phyloP scores from a whole-genome alignment of 2,888 invertebrate species.

The Notodonta ziczac region DNA sequence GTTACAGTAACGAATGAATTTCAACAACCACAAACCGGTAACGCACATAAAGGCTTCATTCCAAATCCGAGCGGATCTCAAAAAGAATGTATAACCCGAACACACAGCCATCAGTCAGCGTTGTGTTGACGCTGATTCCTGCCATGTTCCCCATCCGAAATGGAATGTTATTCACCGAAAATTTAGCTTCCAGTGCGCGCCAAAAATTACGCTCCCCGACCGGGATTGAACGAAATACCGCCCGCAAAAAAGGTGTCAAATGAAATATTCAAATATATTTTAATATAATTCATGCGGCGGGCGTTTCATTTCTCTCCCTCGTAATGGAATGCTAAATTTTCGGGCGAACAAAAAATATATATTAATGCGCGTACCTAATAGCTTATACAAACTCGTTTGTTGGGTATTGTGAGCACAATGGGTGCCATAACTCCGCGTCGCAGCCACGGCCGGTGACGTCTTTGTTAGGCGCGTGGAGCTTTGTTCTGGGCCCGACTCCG shows the following conservation, averaged over 20 bases:
- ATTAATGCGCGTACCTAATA: constrained; percentile 85
- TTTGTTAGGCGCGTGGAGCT: constrained; percentile 80
- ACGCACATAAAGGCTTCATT: constrained; percentile 45
- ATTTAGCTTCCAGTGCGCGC: constrained; percentile 77
- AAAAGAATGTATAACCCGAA: constrained; percentile 73
- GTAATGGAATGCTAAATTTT: constrained; percentile 85
- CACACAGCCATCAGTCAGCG: constrained; percentile 75
- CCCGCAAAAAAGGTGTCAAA: constrained; percentile 84
- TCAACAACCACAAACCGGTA: constrained; percentile 19
- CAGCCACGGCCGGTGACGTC: constrained; percentile 83
- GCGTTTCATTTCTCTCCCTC: constrained; percentile 85
- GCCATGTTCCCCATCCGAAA: constrained; percentile 78
- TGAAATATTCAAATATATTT: constrained; percentile 86
- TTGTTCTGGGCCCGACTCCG: constrained; percentile 76
- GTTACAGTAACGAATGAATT: constrained; percentile 23
- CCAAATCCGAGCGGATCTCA: constrained; percentile 64
- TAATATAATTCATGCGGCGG: constrained; percentile 85
- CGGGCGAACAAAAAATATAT: constrained; percentile 85
- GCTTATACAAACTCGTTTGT: constrained; percentile 85
- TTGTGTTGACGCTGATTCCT: constrained; percentile 81
- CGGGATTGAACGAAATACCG: constrained; percentile 82
- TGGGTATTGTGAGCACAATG: constrained; percentile 85
- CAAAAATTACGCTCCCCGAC: constrained; percentile 79
- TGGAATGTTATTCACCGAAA: constrained; percentile 83
- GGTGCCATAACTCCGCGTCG: constrained; percentile 84